Evolutionary conservation across 2,113 vertebrate species (phyloP).

Genomic region (Tichodroma muraria): DNA sequence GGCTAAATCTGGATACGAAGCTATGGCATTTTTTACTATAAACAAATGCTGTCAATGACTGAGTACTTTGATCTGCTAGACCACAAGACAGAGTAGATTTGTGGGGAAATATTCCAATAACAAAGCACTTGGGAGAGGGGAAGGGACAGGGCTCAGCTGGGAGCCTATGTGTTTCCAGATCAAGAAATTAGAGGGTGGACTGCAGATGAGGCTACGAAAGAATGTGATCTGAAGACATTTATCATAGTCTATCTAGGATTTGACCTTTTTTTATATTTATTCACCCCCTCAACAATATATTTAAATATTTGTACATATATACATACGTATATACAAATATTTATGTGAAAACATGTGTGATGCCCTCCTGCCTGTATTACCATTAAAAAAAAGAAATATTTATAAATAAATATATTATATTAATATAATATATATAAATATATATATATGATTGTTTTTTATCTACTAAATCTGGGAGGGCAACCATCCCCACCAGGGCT

Average conservation of each 20-base stretch:
- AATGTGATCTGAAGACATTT: background rate
- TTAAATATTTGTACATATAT: background rate
- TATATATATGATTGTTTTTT: background rate
- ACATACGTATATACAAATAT: background rate
- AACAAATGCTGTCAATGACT: constrained; percentile 14
- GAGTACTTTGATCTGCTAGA: constrained; percentile 22
- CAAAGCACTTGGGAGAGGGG: background rate
- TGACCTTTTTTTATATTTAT: background rate
- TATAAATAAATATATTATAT: background rate
- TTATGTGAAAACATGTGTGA: background rate
- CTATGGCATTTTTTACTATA: constrained; percentile 41
- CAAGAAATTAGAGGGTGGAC: background rate
- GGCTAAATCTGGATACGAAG: constrained; percentile 34
- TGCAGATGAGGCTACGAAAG: background rate
- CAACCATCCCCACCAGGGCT: background rate
- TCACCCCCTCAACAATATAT: too few relatives aligned
- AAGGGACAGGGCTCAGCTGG: background rate
- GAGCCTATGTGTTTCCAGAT: background rate
- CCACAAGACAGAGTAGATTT: background rate
- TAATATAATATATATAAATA: background rate
- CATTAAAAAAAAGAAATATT: background rate
- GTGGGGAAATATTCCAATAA: background rate
- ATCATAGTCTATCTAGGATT: background rate
- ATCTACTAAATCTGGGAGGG: background rate
- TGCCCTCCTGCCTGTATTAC: background rate